Conservation (phyloP, 2,113 vertebrate genomes). For the Rhinogobius similis region DNA sequence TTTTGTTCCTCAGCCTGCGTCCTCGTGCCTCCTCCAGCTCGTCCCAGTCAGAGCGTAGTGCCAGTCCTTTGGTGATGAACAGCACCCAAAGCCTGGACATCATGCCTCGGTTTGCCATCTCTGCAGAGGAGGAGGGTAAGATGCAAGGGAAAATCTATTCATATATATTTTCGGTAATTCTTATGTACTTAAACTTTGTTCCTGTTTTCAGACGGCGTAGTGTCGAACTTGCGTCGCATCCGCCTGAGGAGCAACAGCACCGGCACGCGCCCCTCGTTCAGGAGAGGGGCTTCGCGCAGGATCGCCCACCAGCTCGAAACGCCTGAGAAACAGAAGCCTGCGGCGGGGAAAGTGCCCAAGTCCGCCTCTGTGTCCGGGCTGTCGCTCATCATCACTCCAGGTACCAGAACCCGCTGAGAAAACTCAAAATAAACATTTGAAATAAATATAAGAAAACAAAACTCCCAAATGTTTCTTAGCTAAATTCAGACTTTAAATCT, state of each 20-base stretch:
- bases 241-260: slow-evolving; percentile 93
- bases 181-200: not conserved
- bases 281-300: slow-evolving; percentile 76
- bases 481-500: not conserved
- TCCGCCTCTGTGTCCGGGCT: slow-evolving; percentile 90
- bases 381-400: slow-evolving; percentile 89
- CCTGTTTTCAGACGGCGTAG: slow-evolving; percentile 58
- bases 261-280: slow-evolving; percentile 82
- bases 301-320: slow-evolving; percentile 78
- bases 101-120: slow-evolving; percentile 88
- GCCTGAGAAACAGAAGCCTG: slow-evolving; percentile 74
- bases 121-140: slow-evolving; percentile 86
- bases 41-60: slow-evolving; percentile 83
- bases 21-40: slow-evolving; percentile 87
- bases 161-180: not conserved
- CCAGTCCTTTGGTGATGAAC: slow-evolving; percentile 79
- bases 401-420: too few relatives aligned
- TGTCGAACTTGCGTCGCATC: slow-evolving; percentile 82
- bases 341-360: slow-evolving; percentile 83
- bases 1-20: slow-evolving; percentile 73
- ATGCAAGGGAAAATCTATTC: too few relatives aligned
- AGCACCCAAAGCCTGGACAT: slow-evolving; percentile 87
- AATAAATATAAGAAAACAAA: too few relatives aligned
- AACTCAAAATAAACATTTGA: too few relatives aligned
- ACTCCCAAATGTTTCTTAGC: too few relatives aligned